Base-by-base conservation (phyloP, 2,888 invertebrate species). In the Acholoe squamosa region DNA sequence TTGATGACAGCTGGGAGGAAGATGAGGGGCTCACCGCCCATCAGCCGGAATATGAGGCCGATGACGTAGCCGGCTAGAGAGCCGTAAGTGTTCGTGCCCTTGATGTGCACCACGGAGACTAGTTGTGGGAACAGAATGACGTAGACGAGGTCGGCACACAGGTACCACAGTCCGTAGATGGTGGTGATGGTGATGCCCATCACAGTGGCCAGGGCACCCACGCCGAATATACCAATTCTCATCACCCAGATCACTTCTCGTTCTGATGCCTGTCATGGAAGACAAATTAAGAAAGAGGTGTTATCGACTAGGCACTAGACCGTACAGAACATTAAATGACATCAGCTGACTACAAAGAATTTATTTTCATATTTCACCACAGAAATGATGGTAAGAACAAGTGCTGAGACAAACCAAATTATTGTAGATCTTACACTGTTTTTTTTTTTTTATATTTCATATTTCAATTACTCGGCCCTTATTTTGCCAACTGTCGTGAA, bases 111-210 rank as follows among this genome's bases (percentile, higher is more conserved):
- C 93, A 99, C 99, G 97, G 99, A 99, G 94, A 99, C 97, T 33
- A 99, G 97, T 96, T 99, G 99, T 0, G 99, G 99, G 96, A 99
- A 99, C 93, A 99, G 97, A 95, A 99, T 99, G 93, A 99, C 99
- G 97, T 99, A 99, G 93, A 99, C 99, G 95, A 99, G 97, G 96
- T 99, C 99, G 84, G 99, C 99, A 96, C 99, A 99, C 97, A 99
- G 98, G 92, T 98, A 99, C 99, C 99, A 99, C 91, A 99, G 97
- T 19, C 98, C 99, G 96, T 99, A 99, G 95, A 99, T 99, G 93
- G 99, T 99, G 92, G 98, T 98, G 94, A 99, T 99, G 92, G 98
- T 98, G 93, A 99, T 97, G 22, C 99, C 99, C 99, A 99, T 99
- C 92, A 98, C 97, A 16, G 99, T 93, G 98, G 96, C 98, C 93